Evolutionary conservation across 2,797 vertebrate species (phyloP).

Genomic region (Neoniphon sammara): DNA sequence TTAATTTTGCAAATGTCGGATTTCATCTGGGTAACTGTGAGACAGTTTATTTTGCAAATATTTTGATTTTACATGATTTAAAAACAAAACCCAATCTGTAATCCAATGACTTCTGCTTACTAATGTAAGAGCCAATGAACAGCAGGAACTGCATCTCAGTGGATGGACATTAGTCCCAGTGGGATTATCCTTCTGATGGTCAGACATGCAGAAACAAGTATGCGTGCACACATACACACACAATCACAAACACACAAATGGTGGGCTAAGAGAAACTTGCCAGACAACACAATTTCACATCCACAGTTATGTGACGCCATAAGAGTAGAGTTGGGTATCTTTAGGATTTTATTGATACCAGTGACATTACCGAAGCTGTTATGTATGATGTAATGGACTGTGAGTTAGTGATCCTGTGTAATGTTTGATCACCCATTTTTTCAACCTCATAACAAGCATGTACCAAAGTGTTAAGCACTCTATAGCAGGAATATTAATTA

Average conservation of each 20-base stretch:
- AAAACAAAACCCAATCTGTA: background rate
- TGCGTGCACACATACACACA: too few relatives aligned
- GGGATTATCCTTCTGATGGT: background rate
- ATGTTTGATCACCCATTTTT: too few relatives aligned
- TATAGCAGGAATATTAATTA: too few relatives aligned
- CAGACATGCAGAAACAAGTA: background rate
- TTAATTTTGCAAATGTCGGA: background rate
- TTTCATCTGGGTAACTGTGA: background rate
- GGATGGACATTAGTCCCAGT: background rate
- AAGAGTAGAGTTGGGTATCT: too few relatives aligned
- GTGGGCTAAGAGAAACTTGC: background rate
- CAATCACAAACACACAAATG: background rate
- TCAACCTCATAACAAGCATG: too few relatives aligned
- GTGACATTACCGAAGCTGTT: too few relatives aligned
- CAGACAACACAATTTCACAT: background rate
- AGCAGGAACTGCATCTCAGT: background rate
- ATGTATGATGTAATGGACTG: too few relatives aligned
- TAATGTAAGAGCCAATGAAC: background rate
- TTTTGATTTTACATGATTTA: background rate
- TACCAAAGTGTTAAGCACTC: too few relatives aligned
- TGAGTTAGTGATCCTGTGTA: too few relatives aligned
- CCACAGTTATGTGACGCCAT: background rate
- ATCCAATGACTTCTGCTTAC: background rate
- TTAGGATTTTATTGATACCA: too few relatives aligned
- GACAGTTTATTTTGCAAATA: background rate